These are phyloP conservation scores for Ptyas mucosa DNA, from an alignment of 2,113 vertebrate genomes.

Conservation along the genomic window DNA sequence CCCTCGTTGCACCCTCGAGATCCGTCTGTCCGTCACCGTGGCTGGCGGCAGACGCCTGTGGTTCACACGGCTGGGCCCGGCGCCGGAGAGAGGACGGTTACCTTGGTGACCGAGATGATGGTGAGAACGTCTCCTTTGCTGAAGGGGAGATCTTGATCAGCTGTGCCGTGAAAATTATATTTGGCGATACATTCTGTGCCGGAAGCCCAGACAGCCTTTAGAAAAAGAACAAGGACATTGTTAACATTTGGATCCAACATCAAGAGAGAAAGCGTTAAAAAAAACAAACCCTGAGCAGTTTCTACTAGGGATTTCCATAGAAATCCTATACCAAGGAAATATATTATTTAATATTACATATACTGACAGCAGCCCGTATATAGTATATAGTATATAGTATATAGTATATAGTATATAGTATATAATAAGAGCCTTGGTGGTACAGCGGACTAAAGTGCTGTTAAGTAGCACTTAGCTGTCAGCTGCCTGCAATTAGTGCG, in stretches of 20 bases:
- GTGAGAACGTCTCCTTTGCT: conserved; percentile 93
- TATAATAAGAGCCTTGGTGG: no score
- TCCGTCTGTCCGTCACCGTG: accelerated
- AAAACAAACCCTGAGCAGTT: no score
- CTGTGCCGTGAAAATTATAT: conserved; percentile 91
- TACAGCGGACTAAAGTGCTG: no score
- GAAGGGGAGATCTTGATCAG: conserved; percentile 91
- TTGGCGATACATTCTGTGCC: conserved; percentile 96
- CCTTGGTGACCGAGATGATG: conserved; percentile 93
- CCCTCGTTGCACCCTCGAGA: no score
- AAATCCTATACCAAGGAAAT: no score
- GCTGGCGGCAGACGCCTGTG: neutral
- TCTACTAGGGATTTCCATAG: no score
- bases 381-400: no score
- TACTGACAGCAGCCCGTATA: no score
- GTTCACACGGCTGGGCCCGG: neutral
- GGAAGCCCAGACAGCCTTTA: conserved; percentile 79
- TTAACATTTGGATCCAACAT: neutral
- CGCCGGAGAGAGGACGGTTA: conserved; percentile 41
- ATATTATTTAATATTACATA: no score
- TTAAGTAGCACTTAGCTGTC: no score
- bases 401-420: no score
- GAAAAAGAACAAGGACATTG: neutral
- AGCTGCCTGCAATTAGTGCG: no score
- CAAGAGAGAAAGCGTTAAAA: neutral